Base-by-base conservation (phyloP, 2,113 vertebrate species). In the Catharus bicknelli region DNA sequence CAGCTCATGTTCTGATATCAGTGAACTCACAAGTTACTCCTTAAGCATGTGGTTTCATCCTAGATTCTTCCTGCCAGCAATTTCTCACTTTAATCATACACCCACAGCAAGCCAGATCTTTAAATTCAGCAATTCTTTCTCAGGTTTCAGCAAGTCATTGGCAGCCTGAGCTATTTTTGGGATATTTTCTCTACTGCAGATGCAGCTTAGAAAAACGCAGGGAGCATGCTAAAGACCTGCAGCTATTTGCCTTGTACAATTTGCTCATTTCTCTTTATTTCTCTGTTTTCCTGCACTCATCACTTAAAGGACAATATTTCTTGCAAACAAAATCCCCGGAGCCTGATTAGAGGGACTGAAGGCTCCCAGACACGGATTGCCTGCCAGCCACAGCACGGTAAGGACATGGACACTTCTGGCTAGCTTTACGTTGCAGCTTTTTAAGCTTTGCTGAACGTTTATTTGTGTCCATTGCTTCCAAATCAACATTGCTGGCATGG, bases 91-190 rank as follows among this genome's bases (percentile, higher is more conserved):
- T 96, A 95, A 97, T 97, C 96, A 90, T 87, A 98, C 96, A 97
- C 97, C 96, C 98, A 97, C 96, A 95, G 96, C 95, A 95, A 97
- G 96, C 97, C 97, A 97, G 97, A 97, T 97, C 97, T 97, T 96
- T 96, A 95, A 97, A 97, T 98, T 97, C 97, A 97, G 97, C 96
- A 95, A 97, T 97, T 97, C 96, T 98, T 97, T 97, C 97, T 98
- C 97, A 96, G 98, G 97, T 98, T 98, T 98, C 96, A 97, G 97
- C 88, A 63, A 96, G 96, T 95, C 97, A 97, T 96, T 97, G 97
- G 96, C 97, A 97, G 97, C 96, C 96, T 96, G 97, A 95, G 97
- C 97, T 98, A 97, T 97, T 98, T 98, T 97, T 80, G 95, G 97
- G 96, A 96, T 96, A 96, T 95, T 97, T 97, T 97, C 97, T 97